Evolutionary conservation across 2,113 vertebrate species (phyloP).

Genomic region (Cyprinodon variegatus): DNA sequence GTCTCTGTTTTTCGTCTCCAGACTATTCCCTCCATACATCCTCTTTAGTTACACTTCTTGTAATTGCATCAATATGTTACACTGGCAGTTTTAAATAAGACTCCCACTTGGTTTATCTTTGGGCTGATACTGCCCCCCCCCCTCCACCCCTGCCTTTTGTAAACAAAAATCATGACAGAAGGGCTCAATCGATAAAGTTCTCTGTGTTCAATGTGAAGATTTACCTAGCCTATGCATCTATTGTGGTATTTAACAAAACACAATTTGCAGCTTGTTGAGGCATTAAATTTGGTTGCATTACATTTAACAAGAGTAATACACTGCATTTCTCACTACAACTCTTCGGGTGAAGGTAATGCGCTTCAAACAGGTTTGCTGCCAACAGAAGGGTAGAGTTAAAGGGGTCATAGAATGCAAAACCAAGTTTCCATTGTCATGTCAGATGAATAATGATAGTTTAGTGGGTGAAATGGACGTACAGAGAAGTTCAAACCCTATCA

Average conservation of each 20-base stretch:
- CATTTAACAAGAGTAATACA: too few relatives aligned
- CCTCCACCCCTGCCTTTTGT: constrained; percentile 6
- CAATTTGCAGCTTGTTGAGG: too few relatives aligned
- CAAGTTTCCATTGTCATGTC: too few relatives aligned
- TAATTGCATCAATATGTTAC: constrained; percentile 53
- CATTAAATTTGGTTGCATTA: too few relatives aligned
- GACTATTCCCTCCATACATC: constrained; percentile 10
- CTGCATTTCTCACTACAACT: too few relatives aligned
- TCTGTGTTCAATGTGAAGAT: neutral
- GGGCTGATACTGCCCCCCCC: neutral
- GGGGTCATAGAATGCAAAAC: too few relatives aligned
- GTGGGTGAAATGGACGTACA: too few relatives aligned
- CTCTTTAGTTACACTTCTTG: constrained; percentile 24
- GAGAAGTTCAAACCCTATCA: too few relatives aligned
- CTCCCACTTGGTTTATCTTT: constrained; percentile 18
- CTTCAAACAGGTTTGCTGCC: too few relatives aligned
- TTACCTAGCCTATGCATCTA: neutral
- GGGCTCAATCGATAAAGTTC: neutral
- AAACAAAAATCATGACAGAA: constrained; percentile 10
- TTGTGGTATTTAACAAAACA: neutral
- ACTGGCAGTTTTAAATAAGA: constrained; percentile 22
- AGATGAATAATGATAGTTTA: too few relatives aligned
- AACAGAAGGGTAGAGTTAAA: too few relatives aligned
- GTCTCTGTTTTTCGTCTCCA: constrained; percentile 5
- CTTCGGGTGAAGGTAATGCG: too few relatives aligned